phyloP scores from a whole-genome alignment of 2,797 vertebrate genomes.

The Carapus acus region DNA sequence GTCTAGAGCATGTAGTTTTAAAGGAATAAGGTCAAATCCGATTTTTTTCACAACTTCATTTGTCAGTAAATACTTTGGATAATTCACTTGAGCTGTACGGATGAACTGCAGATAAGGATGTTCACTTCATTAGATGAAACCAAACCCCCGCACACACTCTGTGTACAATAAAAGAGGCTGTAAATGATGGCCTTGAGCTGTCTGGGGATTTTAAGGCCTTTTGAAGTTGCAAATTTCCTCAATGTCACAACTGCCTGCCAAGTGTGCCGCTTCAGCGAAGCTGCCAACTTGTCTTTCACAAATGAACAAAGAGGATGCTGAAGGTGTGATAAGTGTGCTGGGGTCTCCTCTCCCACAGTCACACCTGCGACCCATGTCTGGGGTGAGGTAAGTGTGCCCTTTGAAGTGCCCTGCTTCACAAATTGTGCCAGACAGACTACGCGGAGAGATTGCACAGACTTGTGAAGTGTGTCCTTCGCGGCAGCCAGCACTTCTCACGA shows the following conservation, averaged over 20 bases:
- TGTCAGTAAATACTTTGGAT: too few species aligned
- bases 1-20: too few species aligned
- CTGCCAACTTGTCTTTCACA: accelerated
- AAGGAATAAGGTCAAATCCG: too few species aligned
- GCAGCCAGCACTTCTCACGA: constrained; percentile 22
- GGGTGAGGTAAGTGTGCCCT: not conserved
- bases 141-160: too few species aligned
- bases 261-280: constrained; percentile 19
- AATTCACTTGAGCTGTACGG: too few species aligned
- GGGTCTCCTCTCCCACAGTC: too few species aligned
- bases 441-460: constrained; percentile 6
- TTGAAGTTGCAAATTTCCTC: constrained; percentile 6
- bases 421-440: constrained; percentile 9
- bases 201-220: constrained; percentile 15
- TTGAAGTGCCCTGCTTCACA: not conserved
- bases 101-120: too few species aligned
- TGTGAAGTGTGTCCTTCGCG: constrained; percentile 29
- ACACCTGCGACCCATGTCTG: too few species aligned
- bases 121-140: too few species aligned
- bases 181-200: not conserved
- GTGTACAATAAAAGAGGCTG: not conserved
- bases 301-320: not conserved
- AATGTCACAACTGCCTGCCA: not conserved
- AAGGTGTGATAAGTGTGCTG: constrained; percentile 42
- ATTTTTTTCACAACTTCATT: too few species aligned